phyloP scores from a whole-genome alignment of 1,140 invertebrate genomes.

The Eubasilissa regina region DNA sequence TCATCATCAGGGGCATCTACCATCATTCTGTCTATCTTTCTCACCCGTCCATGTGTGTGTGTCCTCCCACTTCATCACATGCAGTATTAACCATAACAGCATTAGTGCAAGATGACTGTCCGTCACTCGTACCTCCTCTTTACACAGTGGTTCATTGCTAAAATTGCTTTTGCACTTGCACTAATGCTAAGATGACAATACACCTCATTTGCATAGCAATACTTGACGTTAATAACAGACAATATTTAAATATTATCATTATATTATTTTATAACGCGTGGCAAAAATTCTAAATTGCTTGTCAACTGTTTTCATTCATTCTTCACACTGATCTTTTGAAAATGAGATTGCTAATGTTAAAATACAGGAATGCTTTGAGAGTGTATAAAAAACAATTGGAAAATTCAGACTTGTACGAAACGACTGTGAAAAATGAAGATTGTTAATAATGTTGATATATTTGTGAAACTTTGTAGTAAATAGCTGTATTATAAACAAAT shows the following conservation, averaged over 20 bases:
- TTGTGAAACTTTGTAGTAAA: neutral
- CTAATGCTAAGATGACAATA: neutral
- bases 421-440: no score
- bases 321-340: no score
- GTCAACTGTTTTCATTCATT: no score
- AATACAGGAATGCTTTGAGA: no score
- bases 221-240: no score
- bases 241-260: neutral
- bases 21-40: neutral
- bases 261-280: no score
- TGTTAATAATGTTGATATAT: no score
- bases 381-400: no score
- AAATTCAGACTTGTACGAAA: no score
- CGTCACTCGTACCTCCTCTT: neutral
- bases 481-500: neutral
- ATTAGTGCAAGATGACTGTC: neutral
- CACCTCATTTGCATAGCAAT: no score
- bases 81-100: slow-evolving; percentile 3
- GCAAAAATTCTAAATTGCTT: no score
- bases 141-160: neutral
- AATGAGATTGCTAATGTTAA: no score
- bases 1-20: neutral
- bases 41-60: slow-evolving; percentile 5
- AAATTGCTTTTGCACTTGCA: neutral
- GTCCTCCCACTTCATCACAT: neutral